These are phyloP conservation scores for Planiliza haematocheilus DNA, from an alignment of 2,113 vertebrate species.

Conservation along the genomic window DNA sequence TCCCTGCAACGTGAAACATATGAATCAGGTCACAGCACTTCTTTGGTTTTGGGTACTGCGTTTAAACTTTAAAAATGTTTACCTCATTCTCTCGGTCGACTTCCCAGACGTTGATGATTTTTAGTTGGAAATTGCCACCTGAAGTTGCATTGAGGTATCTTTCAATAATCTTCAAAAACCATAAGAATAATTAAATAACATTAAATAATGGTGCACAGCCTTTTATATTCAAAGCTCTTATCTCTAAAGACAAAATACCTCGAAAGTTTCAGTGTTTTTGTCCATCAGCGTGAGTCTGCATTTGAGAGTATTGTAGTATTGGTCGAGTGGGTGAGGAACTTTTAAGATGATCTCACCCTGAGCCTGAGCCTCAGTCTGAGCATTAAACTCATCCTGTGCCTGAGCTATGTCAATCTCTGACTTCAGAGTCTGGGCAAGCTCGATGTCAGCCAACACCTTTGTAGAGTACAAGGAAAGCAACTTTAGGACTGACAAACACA, in stretches of 20 bases:
- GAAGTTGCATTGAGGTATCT: slow-evolving; percentile 85
- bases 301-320: slow-evolving; percentile 87
- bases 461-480: neutral
- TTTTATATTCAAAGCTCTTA: neutral
- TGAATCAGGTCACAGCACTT: neutral
- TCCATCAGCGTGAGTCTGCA: slow-evolving; percentile 86
- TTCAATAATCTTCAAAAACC: slow-evolving; percentile 84
- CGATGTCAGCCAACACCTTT: slow-evolving; percentile 93
- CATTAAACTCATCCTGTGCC: too few relatives aligned
- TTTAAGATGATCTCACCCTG: slow-evolving; percentile 80
- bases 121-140: fast-evolving
- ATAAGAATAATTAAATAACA: slow-evolving; percentile 6
- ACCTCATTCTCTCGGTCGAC: slow-evolving; percentile 89
- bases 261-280: slow-evolving; percentile 56
- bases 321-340: slow-evolving; percentile 86
- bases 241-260: slow-evolving; percentile 64
- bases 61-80: slow-evolving; percentile 28
- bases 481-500: neutral
- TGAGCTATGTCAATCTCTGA: slow-evolving; percentile 83
- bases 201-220: neutral
- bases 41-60: neutral
- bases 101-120: slow-evolving; percentile 88
- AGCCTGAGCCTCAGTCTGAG: slow-evolving; percentile 79
- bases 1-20: slow-evolving; percentile 74
- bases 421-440: slow-evolving; percentile 91